Percentiles rank a stretch among this genome's conserved stretches.
These are phyloP conservation scores for Tetramorium alpestre DNA, from an alignment of 1,140 invertebrate species.

Conservation along the genomic window DNA sequence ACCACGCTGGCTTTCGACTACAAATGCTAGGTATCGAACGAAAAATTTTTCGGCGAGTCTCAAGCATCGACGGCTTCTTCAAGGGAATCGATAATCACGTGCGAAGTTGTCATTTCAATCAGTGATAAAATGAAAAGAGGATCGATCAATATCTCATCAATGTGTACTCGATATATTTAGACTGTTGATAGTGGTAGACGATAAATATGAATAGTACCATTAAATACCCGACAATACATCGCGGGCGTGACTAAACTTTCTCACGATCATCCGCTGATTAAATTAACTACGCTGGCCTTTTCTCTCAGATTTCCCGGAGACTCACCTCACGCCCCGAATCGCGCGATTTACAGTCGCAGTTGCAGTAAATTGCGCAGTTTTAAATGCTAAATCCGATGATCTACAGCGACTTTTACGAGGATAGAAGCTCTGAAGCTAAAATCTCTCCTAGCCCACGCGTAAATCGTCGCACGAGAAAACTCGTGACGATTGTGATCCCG, in stretches of 20 bases:
- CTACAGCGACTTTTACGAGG: slow-evolving; percentile 39
- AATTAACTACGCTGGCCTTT: slow-evolving; percentile 47
- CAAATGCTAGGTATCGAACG: neutral
- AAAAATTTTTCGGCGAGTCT: neutral
- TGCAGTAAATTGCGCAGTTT: neutral
- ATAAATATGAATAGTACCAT: neutral
- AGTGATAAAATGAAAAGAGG: neutral
- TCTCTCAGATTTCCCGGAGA: slow-evolving; percentile 17
- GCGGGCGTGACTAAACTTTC: slow-evolving; percentile 12
- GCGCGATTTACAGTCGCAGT: slow-evolving; percentile 10
- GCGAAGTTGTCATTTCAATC: neutral
- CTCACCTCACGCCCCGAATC: slow-evolving; percentile 15
- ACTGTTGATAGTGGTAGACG: neutral
- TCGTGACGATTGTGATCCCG: neutral
- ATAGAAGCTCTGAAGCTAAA: neutral
- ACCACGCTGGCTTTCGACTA: neutral
- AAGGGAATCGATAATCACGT: neutral
- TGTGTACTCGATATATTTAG: neutral
- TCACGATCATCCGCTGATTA: slow-evolving; percentile 25
- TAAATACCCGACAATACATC: neutral
- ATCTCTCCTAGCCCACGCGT: slow-evolving; percentile 4
- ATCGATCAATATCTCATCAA: neutral
- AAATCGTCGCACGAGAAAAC: neutral
- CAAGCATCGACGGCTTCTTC: neutral
- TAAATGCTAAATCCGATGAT: slow-evolving; percentile 50